phyloP scores from a whole-genome alignment of 2,888 invertebrate genomes.

The Rhingia campestris region DNA sequence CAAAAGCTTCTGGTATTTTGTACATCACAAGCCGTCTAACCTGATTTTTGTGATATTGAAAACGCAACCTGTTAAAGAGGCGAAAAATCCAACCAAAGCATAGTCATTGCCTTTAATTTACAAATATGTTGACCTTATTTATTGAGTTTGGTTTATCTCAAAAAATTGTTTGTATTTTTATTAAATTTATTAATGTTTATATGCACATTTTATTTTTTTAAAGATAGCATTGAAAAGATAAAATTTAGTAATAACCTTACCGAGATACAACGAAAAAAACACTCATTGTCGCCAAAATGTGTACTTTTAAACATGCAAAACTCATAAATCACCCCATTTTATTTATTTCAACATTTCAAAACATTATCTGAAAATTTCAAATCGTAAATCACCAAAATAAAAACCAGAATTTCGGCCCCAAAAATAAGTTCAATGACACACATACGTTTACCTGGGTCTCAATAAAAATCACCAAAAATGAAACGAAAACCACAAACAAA shows the following conservation, averaged over 20 bases:
- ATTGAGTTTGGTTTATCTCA: too few relatives aligned
- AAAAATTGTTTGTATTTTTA: too few relatives aligned
- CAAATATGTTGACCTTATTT: too few relatives aligned
- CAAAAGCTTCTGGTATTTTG: too few relatives aligned
- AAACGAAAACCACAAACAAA: conserved; percentile 34
- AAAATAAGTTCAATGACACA: conserved; percentile 64
- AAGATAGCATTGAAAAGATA: too few relatives aligned
- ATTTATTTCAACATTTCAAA: not conserved
- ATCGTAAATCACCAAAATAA: conserved; percentile 1
- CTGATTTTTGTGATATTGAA: too few relatives aligned
- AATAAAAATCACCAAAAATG: conserved; percentile 29
- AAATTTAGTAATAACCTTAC: not conserved
- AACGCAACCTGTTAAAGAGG: too few relatives aligned
- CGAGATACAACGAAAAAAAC: not conserved
- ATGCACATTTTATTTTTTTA: not conserved
- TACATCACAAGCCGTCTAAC: too few relatives aligned
- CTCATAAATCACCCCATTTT: not conserved
- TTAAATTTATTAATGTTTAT: too few relatives aligned
- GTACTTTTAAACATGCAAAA: not conserved
- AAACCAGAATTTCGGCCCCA: conserved; percentile 26
- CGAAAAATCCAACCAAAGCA: too few relatives aligned
- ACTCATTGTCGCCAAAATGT: not conserved
- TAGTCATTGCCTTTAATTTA: too few relatives aligned
- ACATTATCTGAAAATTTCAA: not conserved
- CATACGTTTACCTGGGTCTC: conserved; percentile 6